A percentile compares a stretch with the other conserved stretches of the same genome.
Evolutionary conservation across 2,888 invertebrate species (phyloP).

Genomic region (Didymodactylos carnosus): DNA sequence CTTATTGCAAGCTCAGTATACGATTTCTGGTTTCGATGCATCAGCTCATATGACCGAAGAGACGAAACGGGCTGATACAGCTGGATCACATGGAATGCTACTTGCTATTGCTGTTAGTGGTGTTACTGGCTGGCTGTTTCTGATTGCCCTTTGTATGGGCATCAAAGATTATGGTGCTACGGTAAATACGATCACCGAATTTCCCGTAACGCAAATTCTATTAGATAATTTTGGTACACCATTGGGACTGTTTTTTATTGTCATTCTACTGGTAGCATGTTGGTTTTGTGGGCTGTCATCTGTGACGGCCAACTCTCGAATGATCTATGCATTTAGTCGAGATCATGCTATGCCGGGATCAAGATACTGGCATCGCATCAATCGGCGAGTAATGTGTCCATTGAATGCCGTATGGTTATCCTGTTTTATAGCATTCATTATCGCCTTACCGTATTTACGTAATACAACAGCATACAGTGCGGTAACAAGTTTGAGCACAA

Average conservation of each 20-base stretch:
- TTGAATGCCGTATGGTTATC: background rate
- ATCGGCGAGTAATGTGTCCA: background rate
- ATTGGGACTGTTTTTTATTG: background rate
- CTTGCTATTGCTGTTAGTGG: background rate
- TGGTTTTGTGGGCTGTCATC: background rate
- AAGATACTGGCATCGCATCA: background rate
- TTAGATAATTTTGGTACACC: background rate
- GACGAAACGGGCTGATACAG: background rate
- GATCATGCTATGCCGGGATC: background rate
- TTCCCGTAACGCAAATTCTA: background rate
- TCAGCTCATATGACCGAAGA: background rate
- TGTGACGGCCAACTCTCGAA: background rate
- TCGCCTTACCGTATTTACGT: background rate
- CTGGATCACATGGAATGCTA: background rate
- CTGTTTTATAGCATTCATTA: background rate
- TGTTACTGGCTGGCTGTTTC: background rate
- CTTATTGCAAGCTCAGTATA: background rate
- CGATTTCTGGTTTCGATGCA: background rate
- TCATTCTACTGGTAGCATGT: background rate
- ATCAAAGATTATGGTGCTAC: background rate
- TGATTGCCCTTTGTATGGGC: background rate
- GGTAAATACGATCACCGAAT: background rate
- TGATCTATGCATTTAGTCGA: background rate
- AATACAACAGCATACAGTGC: background rate
- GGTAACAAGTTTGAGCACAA: background rate